These are phyloP conservation scores for Calliopum simillimum DNA, from an alignment of 2,888 invertebrate genomes.

Conservation along the genomic window DNA sequence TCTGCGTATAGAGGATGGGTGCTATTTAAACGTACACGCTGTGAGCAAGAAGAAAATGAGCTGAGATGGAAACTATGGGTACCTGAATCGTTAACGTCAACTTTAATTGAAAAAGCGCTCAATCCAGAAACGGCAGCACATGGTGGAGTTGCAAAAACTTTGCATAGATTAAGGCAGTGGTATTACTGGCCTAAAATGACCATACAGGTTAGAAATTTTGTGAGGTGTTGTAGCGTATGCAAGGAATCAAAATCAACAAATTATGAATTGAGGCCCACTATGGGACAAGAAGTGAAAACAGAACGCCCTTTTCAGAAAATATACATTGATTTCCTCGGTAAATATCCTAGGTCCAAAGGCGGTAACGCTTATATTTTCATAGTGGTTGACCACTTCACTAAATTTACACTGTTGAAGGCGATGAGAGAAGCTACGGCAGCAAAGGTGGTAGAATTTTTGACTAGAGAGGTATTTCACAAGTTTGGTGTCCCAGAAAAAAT, in stretches of 20 bases:
- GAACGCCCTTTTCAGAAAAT: slow-evolving; percentile 36
- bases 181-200: slow-evolving; percentile 18
- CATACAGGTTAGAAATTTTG: neutral
- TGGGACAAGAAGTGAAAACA: neutral
- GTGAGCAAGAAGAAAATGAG: no score
- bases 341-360: slow-evolving; percentile 36
- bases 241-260: slow-evolving; percentile 19
- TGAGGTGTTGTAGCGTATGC: neutral
- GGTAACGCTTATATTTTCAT: slow-evolving; percentile 34
- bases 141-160: slow-evolving; percentile 38
- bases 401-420: slow-evolving; percentile 39
- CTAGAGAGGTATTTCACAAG: slow-evolving; percentile 45
- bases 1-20: neutral
- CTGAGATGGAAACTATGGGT: slow-evolving; percentile 37
- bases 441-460: slow-evolving; percentile 35
- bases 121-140: slow-evolving; percentile 25
- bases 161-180: slow-evolving; percentile 14
- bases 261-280: neutral
- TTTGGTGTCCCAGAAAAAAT: slow-evolving; percentile 49
- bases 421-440: no score
- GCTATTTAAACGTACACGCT: neutral
- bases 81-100: slow-evolving; percentile 20
- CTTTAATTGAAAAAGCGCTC: slow-evolving; percentile 21
- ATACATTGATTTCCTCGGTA: slow-evolving; percentile 29
- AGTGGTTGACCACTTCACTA: slow-evolving; percentile 40